Conservation (phyloP, 2,797 vertebrate genomes). For the Otus scops region DNA sequence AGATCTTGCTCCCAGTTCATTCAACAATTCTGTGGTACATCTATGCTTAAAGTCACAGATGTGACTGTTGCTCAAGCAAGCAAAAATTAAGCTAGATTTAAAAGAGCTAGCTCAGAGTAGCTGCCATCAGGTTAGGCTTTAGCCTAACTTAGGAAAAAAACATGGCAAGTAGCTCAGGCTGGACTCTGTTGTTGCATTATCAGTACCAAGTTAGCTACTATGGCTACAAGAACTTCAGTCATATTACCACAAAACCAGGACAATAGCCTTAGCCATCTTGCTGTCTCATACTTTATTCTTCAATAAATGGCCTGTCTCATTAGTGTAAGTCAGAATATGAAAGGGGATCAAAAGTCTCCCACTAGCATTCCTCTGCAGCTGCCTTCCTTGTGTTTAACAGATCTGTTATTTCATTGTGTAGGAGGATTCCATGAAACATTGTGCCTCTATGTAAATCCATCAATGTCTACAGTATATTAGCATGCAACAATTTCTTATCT, state of each 20-base stretch:
- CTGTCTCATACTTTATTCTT: neutral
- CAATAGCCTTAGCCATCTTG: neutral
- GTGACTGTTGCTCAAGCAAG: neutral
- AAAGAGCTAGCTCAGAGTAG: neutral
- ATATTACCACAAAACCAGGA: neutral
- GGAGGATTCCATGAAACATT: neutral
- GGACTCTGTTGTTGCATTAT: neutral
- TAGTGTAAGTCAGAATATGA: neutral
- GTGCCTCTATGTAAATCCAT: neutral
- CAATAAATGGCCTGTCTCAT: neutral
- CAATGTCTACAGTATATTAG: neutral
- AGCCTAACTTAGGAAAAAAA: neutral
- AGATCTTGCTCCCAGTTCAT: neutral
- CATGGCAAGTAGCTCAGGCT: fast-evolving
- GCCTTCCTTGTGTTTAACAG: neutral
- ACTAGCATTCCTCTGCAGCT: neutral
- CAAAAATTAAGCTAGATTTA: neutral
- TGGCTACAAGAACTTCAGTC: neutral
- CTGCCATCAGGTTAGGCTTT: neutral
- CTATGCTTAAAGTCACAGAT: neutral
- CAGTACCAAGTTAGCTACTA: neutral
- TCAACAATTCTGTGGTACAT: neutral
- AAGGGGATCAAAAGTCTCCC: neutral
- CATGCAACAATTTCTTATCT: neutral
- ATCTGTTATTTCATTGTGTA: neutral